Base-by-base conservation (phyloP, 2,888 invertebrate genomes). In the Xylota segnis region DNA sequence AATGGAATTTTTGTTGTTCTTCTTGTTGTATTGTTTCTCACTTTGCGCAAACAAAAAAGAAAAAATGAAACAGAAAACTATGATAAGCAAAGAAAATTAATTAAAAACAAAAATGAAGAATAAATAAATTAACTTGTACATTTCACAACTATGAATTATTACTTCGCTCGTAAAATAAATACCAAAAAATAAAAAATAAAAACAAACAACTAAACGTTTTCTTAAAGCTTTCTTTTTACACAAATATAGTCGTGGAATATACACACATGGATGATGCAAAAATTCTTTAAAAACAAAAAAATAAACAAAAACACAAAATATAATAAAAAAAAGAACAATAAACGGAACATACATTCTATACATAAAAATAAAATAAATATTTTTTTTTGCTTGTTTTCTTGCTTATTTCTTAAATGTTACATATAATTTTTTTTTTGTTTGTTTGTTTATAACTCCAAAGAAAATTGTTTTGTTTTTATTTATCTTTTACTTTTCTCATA, bases 311-410 rank as follows among this genome's bases (percentile, higher is more conserved):
- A 79, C 72, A 79, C 14, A 66, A 79, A 79, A 72, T 50, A 81
- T 70, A 54, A 76, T 71, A 68, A 71, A 78, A 32, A 56, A 83
- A 68, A 75, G 65, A 81, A 83, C 84, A 83, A 70, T 83, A 87
- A 87, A 88, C 87, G 88, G 87, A 88, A 86, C 87, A 88, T 87
- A 88, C 87, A 87, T 83, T 88, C 87, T 87, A 88, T 87, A 88
- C 88, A 88, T 88, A 87, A 87, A 88, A 88, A 88, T 88, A 88
- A 88, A 88, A 88, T 88, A 88, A 89, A 89, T 88, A 89, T 88
- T 74, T 87, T 82, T 84, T 82, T 84, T 87, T 87, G 47, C 75
- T 81, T 65, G 68, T 71, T 72, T 75, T 56, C 47, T 61, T 72
- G 65, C 59, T 77, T 59, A 37, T 59, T 74, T 72, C 63, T 75